Percentiles rank a stretch among this genome's conserved stretches.
Conservation (phyloP, 2,888 invertebrate species). For the Elaeidobius kamerunicus region DNA sequence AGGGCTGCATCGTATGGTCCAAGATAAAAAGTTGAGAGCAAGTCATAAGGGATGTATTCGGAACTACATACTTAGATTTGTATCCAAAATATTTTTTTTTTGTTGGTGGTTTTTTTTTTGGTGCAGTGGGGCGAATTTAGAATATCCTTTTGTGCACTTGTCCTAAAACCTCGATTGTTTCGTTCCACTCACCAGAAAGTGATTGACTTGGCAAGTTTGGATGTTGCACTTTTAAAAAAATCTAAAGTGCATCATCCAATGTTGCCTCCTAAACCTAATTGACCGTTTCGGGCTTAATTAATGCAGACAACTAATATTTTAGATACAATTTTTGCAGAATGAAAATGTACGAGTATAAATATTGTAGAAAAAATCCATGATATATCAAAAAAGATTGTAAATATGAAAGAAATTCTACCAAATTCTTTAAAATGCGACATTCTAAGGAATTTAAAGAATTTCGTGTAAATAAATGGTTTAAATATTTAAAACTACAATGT, state of each 20-base stretch:
- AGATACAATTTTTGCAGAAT: constrained; percentile 31
- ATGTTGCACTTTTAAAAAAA: not conserved
- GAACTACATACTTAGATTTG: constrained; percentile 22
- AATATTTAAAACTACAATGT: constrained; percentile 23
- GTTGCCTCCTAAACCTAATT: constrained; percentile 15
- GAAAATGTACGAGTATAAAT: constrained; percentile 18
- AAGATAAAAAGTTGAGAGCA: constrained; percentile 33
- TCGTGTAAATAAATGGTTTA: constrained; percentile 12
- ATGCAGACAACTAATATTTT: constrained; percentile 33
- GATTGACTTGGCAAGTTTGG: constrained; percentile 3
- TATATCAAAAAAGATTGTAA: constrained; percentile 6
- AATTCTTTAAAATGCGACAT: constrained; percentile 2
- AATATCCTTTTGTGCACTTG: not conserved
- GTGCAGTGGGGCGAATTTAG: constrained; percentile 9
- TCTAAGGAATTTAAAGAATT: constrained; percentile 5
- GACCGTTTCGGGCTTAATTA: no score
- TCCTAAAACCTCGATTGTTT: not conserved
- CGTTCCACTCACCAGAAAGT: constrained; percentile 13
- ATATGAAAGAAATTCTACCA: constrained; percentile 14
- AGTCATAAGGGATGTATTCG: constrained; percentile 19
- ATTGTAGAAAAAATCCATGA: constrained; percentile 15
- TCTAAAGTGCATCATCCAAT: constrained; percentile 6
- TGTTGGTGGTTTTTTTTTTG: constrained; percentile 1
- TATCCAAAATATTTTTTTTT: constrained; percentile 28
- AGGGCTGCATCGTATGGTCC: no score